Evolutionary conservation across 1,140 invertebrate species (phyloP).

Genomic region (Meloidogyne floridensis): DNA sequence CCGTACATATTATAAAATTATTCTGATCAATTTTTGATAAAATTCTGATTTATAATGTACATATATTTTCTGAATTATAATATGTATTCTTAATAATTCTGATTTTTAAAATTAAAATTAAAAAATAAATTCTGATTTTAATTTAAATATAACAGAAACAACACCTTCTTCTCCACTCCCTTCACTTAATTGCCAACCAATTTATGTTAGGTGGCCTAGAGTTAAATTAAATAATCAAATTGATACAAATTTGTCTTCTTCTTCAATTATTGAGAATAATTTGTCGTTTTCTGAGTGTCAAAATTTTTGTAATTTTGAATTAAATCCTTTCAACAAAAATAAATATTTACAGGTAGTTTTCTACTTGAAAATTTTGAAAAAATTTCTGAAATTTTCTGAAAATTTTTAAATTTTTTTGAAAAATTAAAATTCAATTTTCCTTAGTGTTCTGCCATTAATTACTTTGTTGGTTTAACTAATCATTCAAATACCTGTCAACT

Average conservation of each 20-base stretch:
- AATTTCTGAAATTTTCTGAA: no score
- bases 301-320: background rate
- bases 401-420: no score
- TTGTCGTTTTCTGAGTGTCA: background rate
- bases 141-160: background rate
- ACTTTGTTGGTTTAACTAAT: constrained; percentile 53
- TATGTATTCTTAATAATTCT: no score
- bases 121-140: no score
- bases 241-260: constrained; percentile 24
- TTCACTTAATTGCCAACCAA: constrained; percentile 42
- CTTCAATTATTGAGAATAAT: constrained; percentile 20
- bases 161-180: background rate
- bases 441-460: constrained; percentile 61
- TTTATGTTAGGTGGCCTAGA: constrained; percentile 64
- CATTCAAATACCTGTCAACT: constrained; percentile 56
- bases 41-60: no score
- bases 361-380: no score
- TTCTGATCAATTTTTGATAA: no score
- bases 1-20: no score
- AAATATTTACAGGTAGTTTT: constrained; percentile 3
- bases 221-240: constrained; percentile 54
- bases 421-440: no score
- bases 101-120: no score
- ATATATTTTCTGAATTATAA: no score
- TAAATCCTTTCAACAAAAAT: background rate